Percentiles rank a stretch among this genome's conserved stretches.
phyloP scores from a whole-genome alignment of 35 echinoderm and acorn worm genomes.

The Ophiothrix spiculata region DNA sequence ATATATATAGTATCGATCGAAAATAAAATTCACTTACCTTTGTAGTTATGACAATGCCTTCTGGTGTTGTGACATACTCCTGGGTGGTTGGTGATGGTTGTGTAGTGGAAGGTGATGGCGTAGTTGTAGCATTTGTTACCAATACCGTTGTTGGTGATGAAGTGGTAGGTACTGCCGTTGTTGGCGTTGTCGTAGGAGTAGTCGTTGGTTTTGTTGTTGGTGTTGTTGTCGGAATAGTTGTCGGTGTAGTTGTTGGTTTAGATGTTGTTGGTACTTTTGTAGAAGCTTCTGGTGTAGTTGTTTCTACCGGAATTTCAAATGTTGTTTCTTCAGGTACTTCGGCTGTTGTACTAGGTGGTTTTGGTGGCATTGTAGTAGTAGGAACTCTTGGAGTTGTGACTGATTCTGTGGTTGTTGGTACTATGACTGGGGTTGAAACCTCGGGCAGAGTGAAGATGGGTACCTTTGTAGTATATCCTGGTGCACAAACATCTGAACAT shows the following conservation, averaged over 20 bases:
- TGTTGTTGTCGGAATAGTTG: background rate
- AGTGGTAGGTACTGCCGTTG: background rate
- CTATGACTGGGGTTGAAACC: no score
- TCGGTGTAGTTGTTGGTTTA: background rate
- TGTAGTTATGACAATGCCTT: no score
- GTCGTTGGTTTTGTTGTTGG: background rate
- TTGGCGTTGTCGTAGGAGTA: background rate
- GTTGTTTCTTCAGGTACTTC: background rate
- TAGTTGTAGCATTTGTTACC: no score
- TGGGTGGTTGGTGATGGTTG: no score
- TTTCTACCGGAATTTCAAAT: background rate
- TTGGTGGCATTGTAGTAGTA: no score
- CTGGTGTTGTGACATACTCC: no score
- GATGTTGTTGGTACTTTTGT: background rate
- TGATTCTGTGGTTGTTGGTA: no score
- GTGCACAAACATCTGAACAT: slow-evolving; percentile 57
- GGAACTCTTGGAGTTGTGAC: no score
- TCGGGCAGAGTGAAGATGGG: background rate
- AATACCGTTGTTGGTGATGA: no score
- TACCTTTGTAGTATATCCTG: background rate
- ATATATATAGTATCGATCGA: no score
- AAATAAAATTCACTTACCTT: no score
- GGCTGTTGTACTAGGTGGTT: background rate
- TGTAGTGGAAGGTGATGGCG: no score
- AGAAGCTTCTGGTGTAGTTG: background rate